Base-by-base conservation (phyloP, 2,797 vertebrate genomes). In the Holocentrus rufus region DNA sequence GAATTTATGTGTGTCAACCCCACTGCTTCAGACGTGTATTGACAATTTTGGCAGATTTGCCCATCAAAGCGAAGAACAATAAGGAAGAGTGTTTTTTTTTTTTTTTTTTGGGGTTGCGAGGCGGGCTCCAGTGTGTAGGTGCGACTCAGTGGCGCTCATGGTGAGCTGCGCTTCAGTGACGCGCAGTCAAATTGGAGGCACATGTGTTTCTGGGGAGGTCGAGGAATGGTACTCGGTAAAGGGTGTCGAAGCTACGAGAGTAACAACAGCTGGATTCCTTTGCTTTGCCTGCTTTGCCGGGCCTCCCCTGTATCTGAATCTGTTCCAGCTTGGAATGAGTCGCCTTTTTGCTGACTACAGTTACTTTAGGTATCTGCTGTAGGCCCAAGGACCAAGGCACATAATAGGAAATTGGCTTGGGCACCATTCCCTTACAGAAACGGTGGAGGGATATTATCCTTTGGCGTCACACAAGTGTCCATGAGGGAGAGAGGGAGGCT, bases 121-220 rank as follows among this genome's bases (percentile, higher is more conserved):
- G 56, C 14, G 34, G 39, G 20, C 54, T 80, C 22, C 69, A 58
- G 34, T 54, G 10, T 57, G 65, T 72, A 78, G 76, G 79, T 78
- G 62, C 1, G 25, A 82, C 56, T 80, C 23, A 79, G 50, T 73
- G 27, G 69, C 3, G 5, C 34, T 80, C 65, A 42, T 58, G 75
- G 83, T 52, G 65, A 74, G 76, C 25, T 53, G 50, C 34, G 59
- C 56, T 58, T 65, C 22, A 52, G 65, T 78, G 81, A 88, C 30
- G 30, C 72, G 50, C 69, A 65, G 66, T 82, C 70, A 81, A 76
- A 88, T 79, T 61, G 52, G 78, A 89, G 82, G 72, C 77, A 81
- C 80, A 73, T 84, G 81, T 80, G 75, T 68, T 68, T 82, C 65
- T 86, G 69, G 72, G 36, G 74, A 73, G 75, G 62, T 27, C 4